phyloP scores from a whole-genome alignment of 2,113 vertebrate genomes.

The Megaceryle maxima region DNA sequence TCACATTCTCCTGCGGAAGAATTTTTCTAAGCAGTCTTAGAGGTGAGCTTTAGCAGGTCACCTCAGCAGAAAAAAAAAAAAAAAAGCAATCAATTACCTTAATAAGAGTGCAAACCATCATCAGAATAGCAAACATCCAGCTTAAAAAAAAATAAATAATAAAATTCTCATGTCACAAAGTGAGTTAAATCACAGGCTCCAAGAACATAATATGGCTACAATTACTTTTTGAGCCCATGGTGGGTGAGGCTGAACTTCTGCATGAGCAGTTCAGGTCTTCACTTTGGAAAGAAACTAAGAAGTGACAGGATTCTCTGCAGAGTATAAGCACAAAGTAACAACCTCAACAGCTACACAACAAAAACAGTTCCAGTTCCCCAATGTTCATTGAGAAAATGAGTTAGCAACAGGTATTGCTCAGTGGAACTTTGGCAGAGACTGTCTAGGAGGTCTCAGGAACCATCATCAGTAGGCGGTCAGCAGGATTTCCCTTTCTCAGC shows the following conservation, averaged over 20 bases:
- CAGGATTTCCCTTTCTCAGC: not conserved
- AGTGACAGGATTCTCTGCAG: not conserved
- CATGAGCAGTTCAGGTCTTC: accelerated
- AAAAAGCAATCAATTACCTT: not conserved
- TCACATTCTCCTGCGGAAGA: not conserved
- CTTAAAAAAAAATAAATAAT: too few relatives aligned
- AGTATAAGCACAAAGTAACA: not conserved
- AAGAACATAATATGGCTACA: not conserved
- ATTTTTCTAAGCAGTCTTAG: not conserved
- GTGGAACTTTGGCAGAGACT: not conserved
- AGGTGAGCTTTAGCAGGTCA: not conserved
- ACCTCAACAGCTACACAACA: not conserved
- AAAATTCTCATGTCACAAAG: accelerated
- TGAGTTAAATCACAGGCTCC: not conserved
- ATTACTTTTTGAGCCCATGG: accelerated
- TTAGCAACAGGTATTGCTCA: not conserved
- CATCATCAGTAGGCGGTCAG: not conserved
- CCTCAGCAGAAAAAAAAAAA: not conserved
- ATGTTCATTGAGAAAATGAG: accelerated
- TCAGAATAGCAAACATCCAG: not conserved
- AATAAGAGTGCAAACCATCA: not conserved
- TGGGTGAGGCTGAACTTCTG: not conserved
- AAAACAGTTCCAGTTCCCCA: not conserved
- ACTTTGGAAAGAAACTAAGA: not conserved
- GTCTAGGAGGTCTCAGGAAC: accelerated